Conservation (phyloP, 2,797 vertebrate genomes). For the Mus minutoides region DNA sequence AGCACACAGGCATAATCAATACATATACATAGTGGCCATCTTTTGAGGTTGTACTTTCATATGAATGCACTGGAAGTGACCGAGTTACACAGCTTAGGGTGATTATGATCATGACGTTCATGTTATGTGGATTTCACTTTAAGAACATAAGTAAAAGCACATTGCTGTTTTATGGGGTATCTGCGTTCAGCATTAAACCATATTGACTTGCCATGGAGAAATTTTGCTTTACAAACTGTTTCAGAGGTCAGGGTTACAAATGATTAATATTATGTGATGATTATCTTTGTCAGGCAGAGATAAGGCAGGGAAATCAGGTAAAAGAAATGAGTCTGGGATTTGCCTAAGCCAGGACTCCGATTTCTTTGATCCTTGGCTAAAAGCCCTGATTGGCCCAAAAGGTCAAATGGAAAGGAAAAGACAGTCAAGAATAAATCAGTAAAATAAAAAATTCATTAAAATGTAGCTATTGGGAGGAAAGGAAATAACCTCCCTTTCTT, state of each 20-base stretch:
- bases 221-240: constrained; percentile 61
- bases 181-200: not conserved
- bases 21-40: not conserved
- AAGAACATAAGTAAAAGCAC: constrained; percentile 60
- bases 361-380: constrained; percentile 78
- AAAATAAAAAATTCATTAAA: constrained; percentile 81
- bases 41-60: not conserved
- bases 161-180: constrained; percentile 23
- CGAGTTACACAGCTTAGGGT: not conserved
- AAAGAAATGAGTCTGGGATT: constrained; percentile 74
- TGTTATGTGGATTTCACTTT: constrained; percentile 16
- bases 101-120: constrained; percentile 15
- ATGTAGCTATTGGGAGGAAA: constrained; percentile 73
- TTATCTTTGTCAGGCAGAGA: constrained; percentile 63
- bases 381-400: constrained; percentile 79
- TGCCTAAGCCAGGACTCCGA: constrained; percentile 73
- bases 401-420: constrained; percentile 79
- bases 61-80: not conserved
- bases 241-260: constrained; percentile 57
- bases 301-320: constrained; percentile 70
- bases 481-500: constrained; percentile 75
- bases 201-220: constrained; percentile 46
- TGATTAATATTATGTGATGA: constrained; percentile 69
- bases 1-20: not conserved
- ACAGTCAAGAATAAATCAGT: constrained; percentile 76